phyloP scores from a whole-genome alignment of 2,113 vertebrate species.

The Micromys minutus region DNA sequence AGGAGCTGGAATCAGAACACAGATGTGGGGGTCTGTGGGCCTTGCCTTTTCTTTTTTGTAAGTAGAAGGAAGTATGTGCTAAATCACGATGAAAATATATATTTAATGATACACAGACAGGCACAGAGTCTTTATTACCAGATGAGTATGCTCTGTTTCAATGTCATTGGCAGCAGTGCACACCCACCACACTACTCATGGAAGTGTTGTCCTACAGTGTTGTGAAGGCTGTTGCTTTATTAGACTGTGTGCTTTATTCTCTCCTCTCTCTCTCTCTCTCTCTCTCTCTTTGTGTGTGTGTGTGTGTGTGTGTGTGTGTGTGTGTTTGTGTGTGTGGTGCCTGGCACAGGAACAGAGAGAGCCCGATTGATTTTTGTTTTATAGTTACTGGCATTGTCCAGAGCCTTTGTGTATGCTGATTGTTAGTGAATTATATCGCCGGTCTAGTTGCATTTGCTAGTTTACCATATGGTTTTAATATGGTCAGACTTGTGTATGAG shows the following conservation, averaged over 20 bases:
- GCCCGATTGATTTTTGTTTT: background rate
- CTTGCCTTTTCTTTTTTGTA: background rate
- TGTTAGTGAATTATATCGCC: background rate
- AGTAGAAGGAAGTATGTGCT: background rate
- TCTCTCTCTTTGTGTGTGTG: too few species aligned
- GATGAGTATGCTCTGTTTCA: background rate
- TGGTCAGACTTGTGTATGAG: background rate
- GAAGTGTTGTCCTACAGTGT: background rate
- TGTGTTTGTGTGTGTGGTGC: background rate
- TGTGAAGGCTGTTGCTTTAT: background rate
- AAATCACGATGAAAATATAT: background rate
- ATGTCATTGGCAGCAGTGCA: background rate
- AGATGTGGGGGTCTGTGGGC: background rate
- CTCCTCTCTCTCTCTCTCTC: too few species aligned
- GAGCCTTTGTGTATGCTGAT: background rate
- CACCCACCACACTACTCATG: rapidly evolving
- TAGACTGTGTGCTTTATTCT: background rate
- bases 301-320: background rate
- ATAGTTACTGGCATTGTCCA: too few species aligned
- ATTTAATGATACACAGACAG: background rate
- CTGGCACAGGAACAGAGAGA: background rate
- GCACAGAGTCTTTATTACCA: background rate
- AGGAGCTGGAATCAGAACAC: background rate
- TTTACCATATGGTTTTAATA: background rate
- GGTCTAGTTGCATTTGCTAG: background rate